Percentiles rank a stretch among this genome's conserved stretches.
Evolutionary conservation across 1,140 invertebrate genomes (phyloP).

Genomic region (Drosophila trapezifrons): DNA sequence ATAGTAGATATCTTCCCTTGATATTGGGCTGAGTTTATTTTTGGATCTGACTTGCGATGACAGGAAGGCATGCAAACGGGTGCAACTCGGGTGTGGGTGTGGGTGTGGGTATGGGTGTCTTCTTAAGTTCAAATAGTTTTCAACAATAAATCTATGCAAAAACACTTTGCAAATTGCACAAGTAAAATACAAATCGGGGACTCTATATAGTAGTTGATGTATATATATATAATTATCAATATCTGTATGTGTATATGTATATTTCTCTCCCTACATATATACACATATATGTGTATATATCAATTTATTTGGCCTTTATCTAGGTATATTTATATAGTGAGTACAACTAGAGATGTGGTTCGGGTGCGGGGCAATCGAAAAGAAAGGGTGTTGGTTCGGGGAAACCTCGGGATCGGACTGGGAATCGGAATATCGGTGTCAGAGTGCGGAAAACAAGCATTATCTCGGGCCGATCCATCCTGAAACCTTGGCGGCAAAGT

Average conservation of each 20-base stretch:
- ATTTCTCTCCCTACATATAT: constrained; percentile 14
- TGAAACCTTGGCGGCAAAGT: constrained; percentile 35
- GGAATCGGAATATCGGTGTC: constrained; percentile 2
- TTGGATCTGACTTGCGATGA: constrained; percentile 23
- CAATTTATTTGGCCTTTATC: constrained; percentile 27
- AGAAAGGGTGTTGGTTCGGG: not conserved
- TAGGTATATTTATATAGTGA: constrained; percentile 27
- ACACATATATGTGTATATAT: constrained; percentile 14
- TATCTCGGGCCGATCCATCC: constrained; percentile 16
- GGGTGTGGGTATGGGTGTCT: constrained; percentile 3
- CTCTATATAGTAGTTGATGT: constrained; percentile 26
- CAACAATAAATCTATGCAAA: constrained; percentile 46
- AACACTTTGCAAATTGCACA: constrained; percentile 49
- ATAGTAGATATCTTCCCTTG: constrained; percentile 39
- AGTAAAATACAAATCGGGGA: constrained; percentile 37
- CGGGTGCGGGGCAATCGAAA: constrained; percentile 27
- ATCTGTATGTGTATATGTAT: constrained; percentile 22
- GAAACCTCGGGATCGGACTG: constrained; percentile 20
- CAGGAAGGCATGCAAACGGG: constrained; percentile 62
- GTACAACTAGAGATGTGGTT: constrained; percentile 30
- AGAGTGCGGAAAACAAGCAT: not conserved
- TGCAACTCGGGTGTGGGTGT: constrained; percentile 20
- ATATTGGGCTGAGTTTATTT: not conserved
- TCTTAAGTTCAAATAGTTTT: constrained; percentile 25
- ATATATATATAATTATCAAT: constrained; percentile 19